Conservation (phyloP, 2,888 invertebrate species). For the Abrostola tripartita region DNA sequence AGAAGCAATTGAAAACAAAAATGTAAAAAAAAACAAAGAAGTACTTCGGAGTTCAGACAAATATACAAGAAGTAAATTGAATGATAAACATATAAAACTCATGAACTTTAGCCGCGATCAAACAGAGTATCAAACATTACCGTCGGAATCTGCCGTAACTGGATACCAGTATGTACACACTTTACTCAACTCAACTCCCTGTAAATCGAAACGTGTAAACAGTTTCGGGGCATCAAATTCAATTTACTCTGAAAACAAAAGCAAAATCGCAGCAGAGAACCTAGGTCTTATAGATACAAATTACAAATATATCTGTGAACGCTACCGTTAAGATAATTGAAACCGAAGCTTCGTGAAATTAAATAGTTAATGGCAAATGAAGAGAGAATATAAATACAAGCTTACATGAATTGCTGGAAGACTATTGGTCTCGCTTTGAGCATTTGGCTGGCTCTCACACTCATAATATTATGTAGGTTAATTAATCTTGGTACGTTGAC, state of each 20-base stretch:
- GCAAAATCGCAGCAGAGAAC: constrained; percentile 13
- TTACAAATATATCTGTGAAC: constrained; percentile 25
- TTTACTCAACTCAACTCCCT: constrained; percentile 12
- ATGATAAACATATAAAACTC: not conserved
- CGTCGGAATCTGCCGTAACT: not conserved
- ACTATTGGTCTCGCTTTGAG: not conserved
- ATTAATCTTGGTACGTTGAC: not conserved
- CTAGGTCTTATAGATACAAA: constrained; percentile 32
- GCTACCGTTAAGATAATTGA: constrained; percentile 28
- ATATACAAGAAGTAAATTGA: too few relatives aligned
- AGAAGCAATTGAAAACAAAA: too few relatives aligned
- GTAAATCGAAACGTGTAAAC: constrained; percentile 26
- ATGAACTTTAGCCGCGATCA: not conserved
- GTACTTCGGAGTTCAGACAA: too few relatives aligned
- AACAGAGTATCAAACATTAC: not conserved
- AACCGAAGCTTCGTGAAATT: constrained; percentile 33
- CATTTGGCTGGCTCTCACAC: not conserved
- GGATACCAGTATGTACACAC: constrained; percentile 9
- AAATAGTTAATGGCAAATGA: constrained; percentile 14
- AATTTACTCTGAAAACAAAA: constrained; percentile 35
- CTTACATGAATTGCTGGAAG: not conserved
- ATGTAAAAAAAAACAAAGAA: too few relatives aligned
- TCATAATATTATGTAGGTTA: not conserved
- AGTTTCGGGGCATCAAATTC: constrained; percentile 13
- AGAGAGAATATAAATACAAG: constrained; percentile 11